These are phyloP conservation scores for Hippocampus guttulatus DNA, from an alignment of 2,113 vertebrate species.

Conservation along the genomic window DNA sequence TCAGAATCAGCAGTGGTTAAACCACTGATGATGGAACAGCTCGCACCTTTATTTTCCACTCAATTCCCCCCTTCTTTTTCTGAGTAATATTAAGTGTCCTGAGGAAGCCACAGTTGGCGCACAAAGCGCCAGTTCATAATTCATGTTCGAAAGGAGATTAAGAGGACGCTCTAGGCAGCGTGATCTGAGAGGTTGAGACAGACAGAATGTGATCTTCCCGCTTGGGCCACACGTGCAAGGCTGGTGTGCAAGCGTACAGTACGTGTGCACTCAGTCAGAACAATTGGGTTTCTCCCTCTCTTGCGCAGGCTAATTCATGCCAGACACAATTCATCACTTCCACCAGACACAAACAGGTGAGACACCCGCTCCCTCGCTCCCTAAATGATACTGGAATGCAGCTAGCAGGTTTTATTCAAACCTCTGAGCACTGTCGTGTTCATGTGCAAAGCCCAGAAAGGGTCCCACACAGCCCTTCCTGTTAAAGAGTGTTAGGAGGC, in stretches of 20 bases:
- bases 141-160: constrained; percentile 87
- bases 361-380: constrained; percentile 27
- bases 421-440: constrained; percentile 13
- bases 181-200: constrained; percentile 65
- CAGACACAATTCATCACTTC: constrained; percentile 27
- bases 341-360: constrained; percentile 28
- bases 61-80: constrained; percentile 66
- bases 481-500: constrained; percentile 17
- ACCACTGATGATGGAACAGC: constrained; percentile 50
- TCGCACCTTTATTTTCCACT: constrained; percentile 43
- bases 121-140: constrained; percentile 84
- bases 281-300: constrained; percentile 49
- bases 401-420: constrained; percentile 52
- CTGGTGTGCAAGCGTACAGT: constrained; percentile 11
- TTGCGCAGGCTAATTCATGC: constrained; percentile 52
- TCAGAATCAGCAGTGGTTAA: constrained; percentile 41
- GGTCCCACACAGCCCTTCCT: constrained; percentile 29
- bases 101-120: constrained; percentile 85
- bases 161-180: constrained; percentile 71
- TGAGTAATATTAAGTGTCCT: constrained; percentile 98
- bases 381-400: constrained; percentile 36
- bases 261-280: constrained; percentile 46
- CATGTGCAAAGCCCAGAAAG: constrained; percentile 29
- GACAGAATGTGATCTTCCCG: constrained; percentile 62
- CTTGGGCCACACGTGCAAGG: constrained; percentile 33